Base-by-base conservation (phyloP, 2,113 vertebrate genomes). In the Gadus macrocephalus region DNA sequence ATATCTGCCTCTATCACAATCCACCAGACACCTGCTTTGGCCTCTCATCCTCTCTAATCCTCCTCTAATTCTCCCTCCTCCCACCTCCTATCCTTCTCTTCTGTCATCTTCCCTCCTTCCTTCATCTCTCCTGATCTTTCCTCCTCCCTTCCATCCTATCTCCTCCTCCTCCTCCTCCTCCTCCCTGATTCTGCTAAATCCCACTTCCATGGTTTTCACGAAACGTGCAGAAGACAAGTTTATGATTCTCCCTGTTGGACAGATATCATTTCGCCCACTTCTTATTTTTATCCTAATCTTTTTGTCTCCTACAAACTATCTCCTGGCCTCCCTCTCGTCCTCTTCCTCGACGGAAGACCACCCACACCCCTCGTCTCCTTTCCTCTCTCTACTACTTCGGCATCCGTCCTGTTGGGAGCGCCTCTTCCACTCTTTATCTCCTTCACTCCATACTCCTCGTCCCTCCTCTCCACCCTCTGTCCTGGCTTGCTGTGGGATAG, bases 1-100 rank as follows among this genome's bases (percentile, higher is more conserved):
- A 4, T 35, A 35, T 35, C 31, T 35, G 31, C 31, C 31, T 35
- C 31, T 35, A 35, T 35, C 31, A 7, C 31, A 35, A 35, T 35
- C 31, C 31, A 35, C 31, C 31, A 35, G 31, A 35, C 2, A 62
- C 59, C 71, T 5, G 68, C 63, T 35, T 15, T 8, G 1, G 14
- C 31, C 64, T 71, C 20, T 28, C 7, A 69, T 62, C 27, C 15
- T 69, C 27, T 62, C 16, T 63, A 20, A 27, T 42, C 27, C 53
- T 25, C 25, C 25, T 25, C 25, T 25, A 25, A 25, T 25, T 25
- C 25, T 25, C 25, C 25, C 25, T 25, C 25, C 25, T 25, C 25
- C 25, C 25, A 25, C 25, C 25, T 25, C 25, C 25, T 25, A 25
- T 25, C 25, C 25, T 25, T 25, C 25, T 25, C 31, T 53, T 68